Conservation (phyloP, 2,888 invertebrate species). For the Microctonus hyperodae region DNA sequence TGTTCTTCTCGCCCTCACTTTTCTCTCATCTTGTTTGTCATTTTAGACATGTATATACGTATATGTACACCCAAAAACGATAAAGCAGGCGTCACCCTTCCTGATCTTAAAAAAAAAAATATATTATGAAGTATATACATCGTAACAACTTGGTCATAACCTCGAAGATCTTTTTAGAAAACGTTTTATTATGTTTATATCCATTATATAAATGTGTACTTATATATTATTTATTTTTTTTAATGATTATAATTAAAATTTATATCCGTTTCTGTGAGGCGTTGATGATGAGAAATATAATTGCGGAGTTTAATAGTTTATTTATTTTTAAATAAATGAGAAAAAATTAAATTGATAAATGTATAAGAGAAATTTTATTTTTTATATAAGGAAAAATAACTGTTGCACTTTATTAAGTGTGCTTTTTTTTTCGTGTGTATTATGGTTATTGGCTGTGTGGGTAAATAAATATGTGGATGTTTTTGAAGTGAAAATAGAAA, state of each 20-base stretch:
- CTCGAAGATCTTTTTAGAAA: conserved; percentile 1
- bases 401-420: not conserved
- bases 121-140: too few species aligned
- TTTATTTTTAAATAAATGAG: too few species aligned
- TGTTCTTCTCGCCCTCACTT: conserved; percentile 1
- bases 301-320: too few species aligned
- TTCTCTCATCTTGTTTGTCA: not conserved
- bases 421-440: not conserved
- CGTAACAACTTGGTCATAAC: conserved; percentile 2
- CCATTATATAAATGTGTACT: not conserved
- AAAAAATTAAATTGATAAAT: too few species aligned
- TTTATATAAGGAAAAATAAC: too few species aligned
- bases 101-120: conserved; percentile 12
- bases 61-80: not conserved
- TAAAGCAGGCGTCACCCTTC: conserved; percentile 22
- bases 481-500: not conserved
- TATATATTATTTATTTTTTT: not conserved
- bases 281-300: too few species aligned
- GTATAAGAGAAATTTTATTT: too few species aligned
- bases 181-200: not conserved
- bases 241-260: too few species aligned
- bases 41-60: not conserved
- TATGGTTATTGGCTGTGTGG: not conserved
- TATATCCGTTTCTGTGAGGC: too few species aligned
- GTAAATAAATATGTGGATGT: not conserved